Conservation (phyloP, 2,888 invertebrate genomes). For the Diabrotica balteata region DNA sequence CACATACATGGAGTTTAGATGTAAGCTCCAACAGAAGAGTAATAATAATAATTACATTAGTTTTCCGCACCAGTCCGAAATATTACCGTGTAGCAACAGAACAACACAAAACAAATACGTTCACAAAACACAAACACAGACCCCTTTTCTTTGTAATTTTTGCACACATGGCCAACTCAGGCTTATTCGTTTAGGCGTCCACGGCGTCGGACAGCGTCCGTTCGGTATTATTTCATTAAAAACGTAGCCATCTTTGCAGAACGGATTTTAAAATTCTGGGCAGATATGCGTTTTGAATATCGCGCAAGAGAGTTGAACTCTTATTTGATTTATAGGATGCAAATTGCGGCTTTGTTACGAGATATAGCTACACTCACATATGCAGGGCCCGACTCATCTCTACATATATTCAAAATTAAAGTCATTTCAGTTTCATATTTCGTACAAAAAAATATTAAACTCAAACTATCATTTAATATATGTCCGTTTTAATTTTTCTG, state of each 20-base stretch:
- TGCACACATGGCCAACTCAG: conserved; percentile 48
- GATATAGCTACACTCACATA: conserved; percentile 11
- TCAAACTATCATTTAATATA: no score
- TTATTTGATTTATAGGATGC: conserved; percentile 59
- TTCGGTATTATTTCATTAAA: conserved; percentile 56
- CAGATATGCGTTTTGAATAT: conserved; percentile 58
- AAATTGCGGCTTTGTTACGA: conserved; percentile 42
- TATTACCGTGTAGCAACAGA: conserved; percentile 32
- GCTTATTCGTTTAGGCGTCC: conserved; percentile 54
- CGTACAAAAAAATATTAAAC: no score
- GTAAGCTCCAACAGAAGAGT: conserved; percentile 6
- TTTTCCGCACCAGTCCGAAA: conserved; percentile 34
- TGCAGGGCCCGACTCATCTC: conserved; percentile 4
- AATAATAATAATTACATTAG: conserved; percentile 42
- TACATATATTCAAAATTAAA: background rate
- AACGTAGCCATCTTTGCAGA: conserved; percentile 59
- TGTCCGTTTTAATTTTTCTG: no score
- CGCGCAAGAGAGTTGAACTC: conserved; percentile 55
- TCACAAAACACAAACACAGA: conserved; percentile 32
- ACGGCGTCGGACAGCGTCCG: conserved; percentile 42
- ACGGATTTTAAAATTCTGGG: conserved; percentile 59
- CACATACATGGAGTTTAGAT: no score
- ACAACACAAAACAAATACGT: conserved; percentile 45
- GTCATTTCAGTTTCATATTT: no score
- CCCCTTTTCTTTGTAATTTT: conserved; percentile 51